A percentile compares a stretch with the other conserved stretches of the same genome.
These are phyloP conservation scores for Grammomys surdaster DNA, from an alignment of 2,113 vertebrate genomes.

Conservation along the genomic window DNA sequence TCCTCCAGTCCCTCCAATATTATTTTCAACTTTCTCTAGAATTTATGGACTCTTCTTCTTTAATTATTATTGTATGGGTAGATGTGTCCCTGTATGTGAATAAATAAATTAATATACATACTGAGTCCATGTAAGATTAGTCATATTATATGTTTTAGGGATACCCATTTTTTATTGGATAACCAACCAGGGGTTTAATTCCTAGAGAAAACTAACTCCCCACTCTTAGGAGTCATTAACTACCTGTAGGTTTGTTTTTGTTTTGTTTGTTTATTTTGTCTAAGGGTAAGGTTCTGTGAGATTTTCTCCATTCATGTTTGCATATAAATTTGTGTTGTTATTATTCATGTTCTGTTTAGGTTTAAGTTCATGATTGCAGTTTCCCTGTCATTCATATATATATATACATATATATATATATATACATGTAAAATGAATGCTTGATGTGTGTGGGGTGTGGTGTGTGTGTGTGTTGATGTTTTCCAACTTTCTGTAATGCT, in stretches of 20 bases:
- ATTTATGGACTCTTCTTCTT: not conserved
- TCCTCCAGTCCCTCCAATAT: not conserved
- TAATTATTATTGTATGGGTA: not conserved
- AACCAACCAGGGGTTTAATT: not conserved
- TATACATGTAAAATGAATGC: not conserved
- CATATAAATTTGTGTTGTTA: not conserved
- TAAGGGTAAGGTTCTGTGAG: not conserved
- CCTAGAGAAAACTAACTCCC: too few relatives aligned
- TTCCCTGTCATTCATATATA: not conserved
- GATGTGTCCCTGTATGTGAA: not conserved
- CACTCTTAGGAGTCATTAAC: not conserved
- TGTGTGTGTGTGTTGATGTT: too few relatives aligned
- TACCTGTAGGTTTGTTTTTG: not conserved
- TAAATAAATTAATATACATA: not conserved
- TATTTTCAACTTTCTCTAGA: not conserved
- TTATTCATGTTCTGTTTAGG: not conserved
- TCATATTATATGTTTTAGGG: not conserved
- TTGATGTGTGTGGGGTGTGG: too few relatives aligned
- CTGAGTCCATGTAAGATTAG: not conserved
- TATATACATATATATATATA: not conserved
- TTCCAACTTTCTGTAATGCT: not conserved
- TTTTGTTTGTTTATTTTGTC: not conserved
- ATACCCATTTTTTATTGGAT: not conserved
- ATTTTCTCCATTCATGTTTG: not conserved
- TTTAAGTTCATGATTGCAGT: not conserved